Base-by-base conservation (phyloP, 1,140 invertebrate species). In the Leguminivora glycinivorella region DNA sequence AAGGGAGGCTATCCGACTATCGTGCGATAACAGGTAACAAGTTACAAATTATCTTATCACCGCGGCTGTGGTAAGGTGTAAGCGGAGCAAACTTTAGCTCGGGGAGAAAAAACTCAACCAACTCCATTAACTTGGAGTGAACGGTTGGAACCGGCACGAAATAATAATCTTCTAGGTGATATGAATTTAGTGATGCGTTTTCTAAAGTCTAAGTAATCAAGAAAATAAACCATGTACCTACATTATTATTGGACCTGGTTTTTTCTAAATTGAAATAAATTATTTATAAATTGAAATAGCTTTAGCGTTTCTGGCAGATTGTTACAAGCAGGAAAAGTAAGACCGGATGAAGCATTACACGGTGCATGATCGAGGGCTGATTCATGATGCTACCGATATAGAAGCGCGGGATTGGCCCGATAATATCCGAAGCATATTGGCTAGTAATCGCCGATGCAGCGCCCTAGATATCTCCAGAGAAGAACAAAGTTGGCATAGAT, bases 401-500 rank as follows among this genome's bases (percentile, higher is more conserved):
- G 25, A 31, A 74, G 68, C 25, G 29, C 69, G 40, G 69, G 78
- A 78, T 81, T 72, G 68, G 73, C 75, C 79, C 73, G 78, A 82
- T 83, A 74, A 79, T 82, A 77, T 75, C 78, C 78, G 72, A 68
- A 78, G 76, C 66, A 75, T 73, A 72, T 73, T 77, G 70, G 70
- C 58, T 63, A 56, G 77, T 74, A 74, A 79, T 75, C 72, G 70
- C 70, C 72, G 73, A 83, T 82, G 76, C 78, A 84, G 77, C 78
- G 85, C 72, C 79, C 82, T 89, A 89, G 83, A 90, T 89, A 84
- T 85, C 74, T 83, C 84, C 84, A 86, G 83, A 83, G 83, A 81
- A 85, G 83, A 87, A 87, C 84, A 85, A 83, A 88, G 83, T 89
- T 91, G 89, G 89, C 89, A 91, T 91, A 84, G 88, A 89, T 85